Evolutionary conservation across 2,113 vertebrate genomes (phyloP).

Genomic region (Amphilophus citrinellus): DNA sequence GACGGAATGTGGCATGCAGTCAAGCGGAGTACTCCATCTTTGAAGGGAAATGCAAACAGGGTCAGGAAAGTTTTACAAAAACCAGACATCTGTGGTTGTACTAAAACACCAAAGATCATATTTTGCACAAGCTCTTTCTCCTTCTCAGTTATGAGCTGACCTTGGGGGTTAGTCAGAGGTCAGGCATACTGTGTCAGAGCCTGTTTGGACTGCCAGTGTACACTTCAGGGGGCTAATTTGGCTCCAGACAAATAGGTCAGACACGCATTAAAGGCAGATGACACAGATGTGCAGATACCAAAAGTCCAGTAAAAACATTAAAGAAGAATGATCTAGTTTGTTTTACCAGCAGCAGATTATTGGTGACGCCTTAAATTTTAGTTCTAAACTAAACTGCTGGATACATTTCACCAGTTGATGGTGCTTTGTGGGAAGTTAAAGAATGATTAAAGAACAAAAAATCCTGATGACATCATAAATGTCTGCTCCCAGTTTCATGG

Average conservation of each 20-base stretch:
- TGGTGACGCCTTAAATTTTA: not conserved
- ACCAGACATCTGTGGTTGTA: not conserved
- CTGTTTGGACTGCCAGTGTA: not conserved
- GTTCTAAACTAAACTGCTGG: not conserved
- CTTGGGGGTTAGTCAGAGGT: constrained; percentile 24
- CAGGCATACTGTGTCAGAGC: constrained; percentile 46
- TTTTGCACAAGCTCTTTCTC: not conserved
- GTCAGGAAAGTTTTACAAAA: not conserved
- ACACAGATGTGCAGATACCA: constrained; percentile 9
- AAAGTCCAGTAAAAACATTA: not conserved
- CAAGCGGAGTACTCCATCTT: constrained; percentile 11
- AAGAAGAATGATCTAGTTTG: not conserved
- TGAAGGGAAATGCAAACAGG: constrained; percentile 10
- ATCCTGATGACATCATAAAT: not conserved
- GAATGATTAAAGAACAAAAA: not conserved
- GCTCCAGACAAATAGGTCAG: constrained; percentile 48
- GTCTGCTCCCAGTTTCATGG: not conserved
- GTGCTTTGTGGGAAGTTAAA: not conserved
- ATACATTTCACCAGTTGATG: not conserved
- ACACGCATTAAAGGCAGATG: constrained; percentile 29
- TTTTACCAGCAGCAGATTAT: constrained; percentile 6
- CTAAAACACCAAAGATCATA: not conserved
- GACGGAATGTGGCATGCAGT: constrained; percentile 30
- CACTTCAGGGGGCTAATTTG: constrained; percentile 3
- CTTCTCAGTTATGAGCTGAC: not conserved